Evolutionary conservation across 2,113 vertebrate genomes (phyloP), one percentile per base, ranked within the genome.

Genomic region (Blennius ocellaris): DNA sequence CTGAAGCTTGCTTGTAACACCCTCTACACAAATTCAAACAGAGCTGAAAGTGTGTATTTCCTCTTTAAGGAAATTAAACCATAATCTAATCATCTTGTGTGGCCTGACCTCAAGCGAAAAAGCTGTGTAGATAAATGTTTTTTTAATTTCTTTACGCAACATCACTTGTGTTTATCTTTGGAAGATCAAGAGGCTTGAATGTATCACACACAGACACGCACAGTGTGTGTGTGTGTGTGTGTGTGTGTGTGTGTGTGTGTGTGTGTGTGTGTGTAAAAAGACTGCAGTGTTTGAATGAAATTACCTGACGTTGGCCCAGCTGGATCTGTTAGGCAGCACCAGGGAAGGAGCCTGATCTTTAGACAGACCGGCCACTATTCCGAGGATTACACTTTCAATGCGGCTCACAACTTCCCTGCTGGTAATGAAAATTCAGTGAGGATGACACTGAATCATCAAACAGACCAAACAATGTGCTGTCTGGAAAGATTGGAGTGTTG

Each of bases 301-400:
- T 78, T 92, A 97, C 96, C 93, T 93, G 67, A 96, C 87, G 43
- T 97, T 98, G 69, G 80, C 91, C 96, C 96, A 97, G 38, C 89
- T 93, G 39, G 91, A 86, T 92, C 96, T 94, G 78, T 94, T 94
- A 60, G 93, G 90, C 64, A 96, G 1, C 1, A 49, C 86, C 64
- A 98, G 93, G 51, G 89, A 89, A 64, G 96, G 96, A 40, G 95
- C 94, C 76, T 96, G 92, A 0, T 92, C 90, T 80, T 89, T 93
- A 36, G 95, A 94, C 84, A 98, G 76, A 77, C 93, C 93, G 63
- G 83, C 76, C 69, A 91, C 76, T 69, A 83, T 66, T 52, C 90
- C 93, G 37, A 95, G 81, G 76, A 97, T 93, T 59, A 97, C 76
- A 15, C 92, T 93, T 93, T 99, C 97, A 85, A 98, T 97, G 36